Conservation (phyloP, 2,113 vertebrate genomes). For the Protobothrops flavoviridis region DNA sequence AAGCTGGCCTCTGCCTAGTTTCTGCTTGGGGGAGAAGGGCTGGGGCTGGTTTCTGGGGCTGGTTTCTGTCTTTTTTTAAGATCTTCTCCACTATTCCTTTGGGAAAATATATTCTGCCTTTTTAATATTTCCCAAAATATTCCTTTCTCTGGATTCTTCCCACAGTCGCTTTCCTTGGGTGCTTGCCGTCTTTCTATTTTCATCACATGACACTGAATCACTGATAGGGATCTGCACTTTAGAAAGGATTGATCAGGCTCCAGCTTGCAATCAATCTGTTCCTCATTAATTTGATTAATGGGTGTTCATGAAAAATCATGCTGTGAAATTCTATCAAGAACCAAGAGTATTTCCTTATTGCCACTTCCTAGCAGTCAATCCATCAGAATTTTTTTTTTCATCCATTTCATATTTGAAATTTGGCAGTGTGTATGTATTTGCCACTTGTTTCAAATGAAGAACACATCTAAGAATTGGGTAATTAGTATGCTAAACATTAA, state of each 20-base stretch:
- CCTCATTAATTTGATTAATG: conserved; percentile 4
- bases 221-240: neutral
- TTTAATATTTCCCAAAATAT: too few species aligned
- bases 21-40: too few species aligned
- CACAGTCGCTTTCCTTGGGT: neutral
- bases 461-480: neutral
- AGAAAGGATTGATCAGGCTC: conserved; percentile 9
- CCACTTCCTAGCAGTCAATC: neutral
- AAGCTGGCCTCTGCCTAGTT: too few species aligned
- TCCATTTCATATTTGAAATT: conserved; percentile 17
- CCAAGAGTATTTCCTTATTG: conserved; percentile 6
- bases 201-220: neutral
- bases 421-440: conserved; percentile 19
- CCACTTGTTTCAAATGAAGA: conserved; percentile 41
- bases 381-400: neutral
- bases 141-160: too few species aligned
- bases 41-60: too few species aligned
- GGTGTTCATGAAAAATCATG: conserved; percentile 10
- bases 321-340: conserved; percentile 5
- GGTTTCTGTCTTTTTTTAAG: too few species aligned
- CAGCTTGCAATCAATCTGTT: conserved; percentile 13
- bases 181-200: neutral
- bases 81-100: too few species aligned
- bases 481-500: conserved; percentile 16
- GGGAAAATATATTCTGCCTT: too few species aligned